Conservation (phyloP, 1,140 invertebrate species). For the Streblospio benedicti region DNA sequence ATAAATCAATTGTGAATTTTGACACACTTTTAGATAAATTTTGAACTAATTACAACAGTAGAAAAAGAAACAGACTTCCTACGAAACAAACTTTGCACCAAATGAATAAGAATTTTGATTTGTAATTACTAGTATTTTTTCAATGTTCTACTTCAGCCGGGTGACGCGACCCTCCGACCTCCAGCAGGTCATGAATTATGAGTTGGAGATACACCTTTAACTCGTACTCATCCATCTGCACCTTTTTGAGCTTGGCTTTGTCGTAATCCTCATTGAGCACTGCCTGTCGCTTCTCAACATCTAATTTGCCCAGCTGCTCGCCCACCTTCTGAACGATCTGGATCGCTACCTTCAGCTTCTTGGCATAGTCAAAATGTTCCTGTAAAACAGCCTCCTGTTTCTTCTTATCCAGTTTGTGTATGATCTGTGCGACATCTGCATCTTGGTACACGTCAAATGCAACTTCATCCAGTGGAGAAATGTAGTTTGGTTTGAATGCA, state of each 20-base stretch:
- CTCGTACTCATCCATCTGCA: constrained; percentile 74
- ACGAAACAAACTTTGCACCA: too few relatives aligned
- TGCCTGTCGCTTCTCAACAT: constrained; percentile 81
- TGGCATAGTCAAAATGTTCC: constrained; percentile 83
- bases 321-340: constrained; percentile 69
- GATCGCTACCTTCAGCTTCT: constrained; percentile 77
- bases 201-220: constrained; percentile 61
- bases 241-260: constrained; percentile 75
- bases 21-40: too few relatives aligned
- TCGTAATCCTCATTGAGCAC: constrained; percentile 85
- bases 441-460: constrained; percentile 96
- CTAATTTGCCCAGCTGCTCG: constrained; percentile 78
- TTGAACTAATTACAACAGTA: too few relatives aligned
- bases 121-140: too few relatives aligned
- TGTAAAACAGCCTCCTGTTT: constrained; percentile 71
- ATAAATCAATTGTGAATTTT: too few relatives aligned
- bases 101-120: too few relatives aligned
- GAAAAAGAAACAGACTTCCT: too few relatives aligned
- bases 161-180: constrained; percentile 53
- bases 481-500: constrained; percentile 54
- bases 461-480: constrained; percentile 84
- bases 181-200: constrained; percentile 66
- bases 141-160: too few relatives aligned
- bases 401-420: constrained; percentile 76
- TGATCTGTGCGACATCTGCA: constrained; percentile 77